Percentiles rank a stretch among this genome's conserved stretches.
Conservation (phyloP, 2,113 vertebrate species). For the Uria aalge region DNA sequence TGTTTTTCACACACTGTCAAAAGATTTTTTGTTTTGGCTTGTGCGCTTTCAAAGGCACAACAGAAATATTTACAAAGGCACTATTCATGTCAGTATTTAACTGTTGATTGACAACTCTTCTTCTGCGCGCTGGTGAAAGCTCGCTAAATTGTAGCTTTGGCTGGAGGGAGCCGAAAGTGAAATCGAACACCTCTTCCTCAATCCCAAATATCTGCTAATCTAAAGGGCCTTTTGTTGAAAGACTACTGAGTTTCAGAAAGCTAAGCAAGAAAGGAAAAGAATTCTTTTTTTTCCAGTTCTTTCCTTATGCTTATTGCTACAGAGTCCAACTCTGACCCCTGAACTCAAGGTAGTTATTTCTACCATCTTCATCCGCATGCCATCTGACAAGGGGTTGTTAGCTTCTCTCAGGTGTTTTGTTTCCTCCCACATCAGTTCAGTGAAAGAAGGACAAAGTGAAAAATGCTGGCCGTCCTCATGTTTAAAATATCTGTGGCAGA, state of each 20-base stretch:
- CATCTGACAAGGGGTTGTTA: background rate
- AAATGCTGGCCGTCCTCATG: background rate
- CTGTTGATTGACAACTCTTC: background rate
- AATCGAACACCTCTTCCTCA: background rate
- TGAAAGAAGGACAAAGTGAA: background rate
- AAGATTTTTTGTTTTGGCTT: constrained; percentile 50
- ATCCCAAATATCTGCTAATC: background rate
- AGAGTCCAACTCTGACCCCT: background rate
- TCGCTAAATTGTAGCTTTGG: background rate
- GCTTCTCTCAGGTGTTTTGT: background rate
- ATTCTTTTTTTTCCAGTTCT: background rate
- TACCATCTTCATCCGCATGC: background rate
- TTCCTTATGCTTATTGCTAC: background rate
- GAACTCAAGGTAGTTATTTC: background rate
- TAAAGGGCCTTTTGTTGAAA: background rate
- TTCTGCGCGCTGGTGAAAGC: background rate
- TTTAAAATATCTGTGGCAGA: background rate
- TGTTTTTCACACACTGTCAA: constrained; percentile 24
- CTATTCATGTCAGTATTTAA: constrained; percentile 29
- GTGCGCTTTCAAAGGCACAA: constrained; percentile 6
- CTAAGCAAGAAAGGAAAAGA: background rate
- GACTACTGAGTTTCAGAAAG: background rate
- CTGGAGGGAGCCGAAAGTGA: background rate
- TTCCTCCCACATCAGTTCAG: background rate
- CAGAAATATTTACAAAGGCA: constrained; percentile 33